Evolutionary conservation across 1,140 invertebrate genomes (phyloP), one percentile per base, ranked within the genome.

Genomic region (Choristoneura fumiferana): DNA sequence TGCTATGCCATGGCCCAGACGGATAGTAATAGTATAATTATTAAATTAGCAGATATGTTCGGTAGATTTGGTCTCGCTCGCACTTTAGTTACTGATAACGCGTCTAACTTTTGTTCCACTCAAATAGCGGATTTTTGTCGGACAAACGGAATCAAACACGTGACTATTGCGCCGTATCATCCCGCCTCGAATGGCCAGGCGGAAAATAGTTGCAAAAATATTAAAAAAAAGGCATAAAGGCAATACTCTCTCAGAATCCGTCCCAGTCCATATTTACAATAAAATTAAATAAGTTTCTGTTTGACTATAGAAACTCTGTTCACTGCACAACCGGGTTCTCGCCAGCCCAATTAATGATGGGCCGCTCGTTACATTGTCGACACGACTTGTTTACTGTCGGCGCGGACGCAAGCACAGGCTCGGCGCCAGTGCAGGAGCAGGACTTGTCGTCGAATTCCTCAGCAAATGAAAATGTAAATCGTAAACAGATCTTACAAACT

Each of bases 161-260:
- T 59, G 5, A 59, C 57, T 38, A 53, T 54, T 34, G 43, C 57
- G 9, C 57, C 57, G n/a, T 59, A 59, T 54, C 57, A 59, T 35
- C 57, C 45, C 0, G 15, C 8, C 8, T 59, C 57, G n/a, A 59
- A 59, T 18, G 49, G 57, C 1, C 57, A 53, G 10, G 57, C 57
- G 8, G 57, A 59, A 39, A 59, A 59, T 59, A 22, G 45, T 12
- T 43, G 53, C 0, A 59, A 59, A 22, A 17, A 12, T 52, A 15
- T 59, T 38, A 59, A 59, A 54, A n/a, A n/a, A 59, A 37, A 36
- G 18, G 57, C 13, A 15, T 58, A 58, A 58, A 58, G 29, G 17
- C 33, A 35, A 36, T 58, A 49, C 9, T 45, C 9, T 4, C 12
- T 3, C 22, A 18, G 34, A 22, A 12, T 17, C 37, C 9, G 9